phyloP scores from a whole-genome alignment of 2,888 invertebrate species.

The Pterostichus niger region DNA sequence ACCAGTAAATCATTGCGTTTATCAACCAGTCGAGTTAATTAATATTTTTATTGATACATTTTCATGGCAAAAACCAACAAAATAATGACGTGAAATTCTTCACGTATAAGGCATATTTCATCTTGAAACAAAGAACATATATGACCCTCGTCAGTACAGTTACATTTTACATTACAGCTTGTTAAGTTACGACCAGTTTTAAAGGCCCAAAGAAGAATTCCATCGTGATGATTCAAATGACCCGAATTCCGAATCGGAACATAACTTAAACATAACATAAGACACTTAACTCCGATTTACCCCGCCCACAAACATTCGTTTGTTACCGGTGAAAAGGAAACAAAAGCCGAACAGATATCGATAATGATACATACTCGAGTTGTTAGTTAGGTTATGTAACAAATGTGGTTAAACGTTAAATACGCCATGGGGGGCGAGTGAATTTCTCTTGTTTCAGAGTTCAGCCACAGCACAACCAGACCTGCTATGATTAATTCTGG shows the following conservation, averaged over 20 bases:
- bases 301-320: constrained; percentile 30
- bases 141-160: constrained; percentile 46
- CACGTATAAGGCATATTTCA: not conserved
- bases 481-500: constrained; percentile 47
- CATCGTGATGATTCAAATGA: constrained; percentile 59
- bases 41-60: too few species aligned
- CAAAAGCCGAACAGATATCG: not conserved
- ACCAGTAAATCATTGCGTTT: too few species aligned
- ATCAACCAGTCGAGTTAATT: too few species aligned
- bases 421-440: constrained; percentile 20
- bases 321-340: constrained; percentile 36
- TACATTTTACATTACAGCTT: constrained; percentile 35
- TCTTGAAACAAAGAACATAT: constrained; percentile 47
- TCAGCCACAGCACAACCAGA: too few species aligned
- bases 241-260: constrained; percentile 58
- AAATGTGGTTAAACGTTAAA: constrained; percentile 22
- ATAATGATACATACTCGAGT: constrained; percentile 21
- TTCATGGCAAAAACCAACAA: not conserved
- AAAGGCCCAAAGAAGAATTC: constrained; percentile 55
- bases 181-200: constrained; percentile 46
- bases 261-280: constrained; percentile 44
- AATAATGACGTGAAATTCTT: constrained; percentile 18
- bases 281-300: constrained; percentile 9
- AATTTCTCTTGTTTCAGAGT: constrained; percentile 44
- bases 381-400: constrained; percentile 47